Base-by-base conservation (phyloP, 2,888 invertebrate species). In the Azorinus chamasolen region DNA sequence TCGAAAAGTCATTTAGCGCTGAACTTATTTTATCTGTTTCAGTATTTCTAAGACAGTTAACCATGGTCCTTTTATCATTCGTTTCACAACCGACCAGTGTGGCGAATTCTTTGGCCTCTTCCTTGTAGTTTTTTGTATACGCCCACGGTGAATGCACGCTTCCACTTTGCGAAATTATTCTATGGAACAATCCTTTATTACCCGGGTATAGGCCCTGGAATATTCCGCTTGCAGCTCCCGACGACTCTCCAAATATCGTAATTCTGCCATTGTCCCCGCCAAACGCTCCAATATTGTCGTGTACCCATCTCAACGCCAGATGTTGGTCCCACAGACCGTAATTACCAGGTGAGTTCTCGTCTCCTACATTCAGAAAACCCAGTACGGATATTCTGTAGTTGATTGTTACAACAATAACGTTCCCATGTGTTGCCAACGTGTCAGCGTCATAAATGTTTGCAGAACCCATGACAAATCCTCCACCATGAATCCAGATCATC, bases 261-360 rank as follows among this genome's bases (percentile, higher is more conserved):
- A 88, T 71, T 8, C 39, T 55, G 16, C 65, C 46, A 0, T 72
- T 50, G 63, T 88, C 84, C 0, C 85, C 86, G 50, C 83, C 83
- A 54, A 88, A 87, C 0, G 70, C 57, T 10, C 45, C 65, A 41
- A 83, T 80, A 50, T 88, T 87, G 16, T 79, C 78, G 27, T 85
- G 75, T 3, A 86, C 78, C 88, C 88, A 88, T 48, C 72, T 37
- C 10, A 88, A 48, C 8, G 87, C 88, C 22, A 77, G 32, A 12
- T 79, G 64, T 64, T 87, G 87, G 59, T 88, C 88, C 76, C 83
- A 86, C 16, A 88, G 68, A 0, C 87, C 88, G 54, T 68, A 82
- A 70, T 88, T 88, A 6, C 88, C 88, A n/a, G n/a, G n/a, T 14
- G 79, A 48, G 12, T 65, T 48, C 0, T 70, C 46, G 58, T 76